Evolutionary conservation across 2,113 vertebrate genomes (phyloP), one percentile per base, ranked within the genome.

Genomic region (Psephotus haematonotus): DNA sequence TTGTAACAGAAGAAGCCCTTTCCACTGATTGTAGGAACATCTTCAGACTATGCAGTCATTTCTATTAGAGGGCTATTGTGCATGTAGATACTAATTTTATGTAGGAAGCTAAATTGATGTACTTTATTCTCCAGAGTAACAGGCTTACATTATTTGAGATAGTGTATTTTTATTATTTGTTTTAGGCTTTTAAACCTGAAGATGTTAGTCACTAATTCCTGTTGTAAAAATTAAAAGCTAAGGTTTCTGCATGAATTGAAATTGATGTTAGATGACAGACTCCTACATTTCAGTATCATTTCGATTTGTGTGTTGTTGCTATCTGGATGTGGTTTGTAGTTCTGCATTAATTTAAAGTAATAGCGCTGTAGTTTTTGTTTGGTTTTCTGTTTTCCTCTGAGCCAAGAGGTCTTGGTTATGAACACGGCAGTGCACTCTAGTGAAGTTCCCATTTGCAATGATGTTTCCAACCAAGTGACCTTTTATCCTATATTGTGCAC

Each of bases 321-420:
- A 8, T 70, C 60, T 80, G 72, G n/a, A 82, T 52, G 39, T 57
- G 70, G 18, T 84, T 44, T 96, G 29, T 55, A 90, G 55, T 47
- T 88, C 85, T 88, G 39, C 27, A 41, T 77, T 93, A 37, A 41
- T 83, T 62, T 78, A 71, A 88, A 88, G n/a, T 47, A 83, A 14
- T 46, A 62, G 71, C 16, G 29, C 33, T 37, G 15, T 9, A 31
- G 12, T 8, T 28, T 82, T 4, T 7, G 2, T 6, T 14, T 31
- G 5, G 7, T 16, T 3, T 19, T 22, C 6, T 13, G 2, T 87
- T 92, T 85, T 68, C 15, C 29, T 67, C 59, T 63, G 90, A 87
- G 35, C 35, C 20, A 70, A 67, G 75, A 81, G 31, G n/a, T 49
- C 44, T 81, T 71, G n/a, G 20, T 90, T 75, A 62, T 37, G n/a